A percentile compares a stretch with the other conserved stretches of the same genome.
phyloP scores from a whole-genome alignment of 1,140 invertebrate species.

The Thrips palmi region DNA sequence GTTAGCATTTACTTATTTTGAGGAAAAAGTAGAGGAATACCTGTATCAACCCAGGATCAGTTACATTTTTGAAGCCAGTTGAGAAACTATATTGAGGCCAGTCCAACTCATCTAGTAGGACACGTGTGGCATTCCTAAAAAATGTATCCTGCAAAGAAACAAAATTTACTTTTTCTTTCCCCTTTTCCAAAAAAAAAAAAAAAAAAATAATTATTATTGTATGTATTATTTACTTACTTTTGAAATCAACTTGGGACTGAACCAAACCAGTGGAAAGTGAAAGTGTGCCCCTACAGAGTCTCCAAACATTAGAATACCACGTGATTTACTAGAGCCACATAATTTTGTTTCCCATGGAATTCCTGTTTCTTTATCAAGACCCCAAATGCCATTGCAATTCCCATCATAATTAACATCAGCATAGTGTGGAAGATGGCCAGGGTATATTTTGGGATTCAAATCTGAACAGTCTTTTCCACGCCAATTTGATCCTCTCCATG shows the following conservation, averaged over 20 bases:
- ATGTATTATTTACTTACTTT: slow-evolving; percentile 16
- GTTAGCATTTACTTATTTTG: slow-evolving; percentile 10
- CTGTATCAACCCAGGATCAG: slow-evolving; percentile 10
- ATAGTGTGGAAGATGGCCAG: slow-evolving; percentile 22
- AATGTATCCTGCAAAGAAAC: slow-evolving; percentile 5
- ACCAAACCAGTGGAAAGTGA: slow-evolving; percentile 28
- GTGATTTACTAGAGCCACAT: slow-evolving; percentile 20
- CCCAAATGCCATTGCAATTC: slow-evolving; percentile 33
- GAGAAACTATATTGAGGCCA: slow-evolving; percentile 30
- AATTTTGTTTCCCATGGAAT: slow-evolving; percentile 25
- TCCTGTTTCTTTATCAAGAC: slow-evolving; percentile 19
- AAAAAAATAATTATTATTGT: neutral
- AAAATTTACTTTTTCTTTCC: slow-evolving; percentile 5
- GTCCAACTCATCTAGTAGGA: slow-evolving; percentile 29
- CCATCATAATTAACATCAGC: slow-evolving; percentile 23
- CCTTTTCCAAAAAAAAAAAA: too few relatives aligned
- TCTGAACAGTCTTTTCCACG: slow-evolving; percentile 30
- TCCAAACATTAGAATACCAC: slow-evolving; percentile 28
- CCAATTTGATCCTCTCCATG: slow-evolving; percentile 25
- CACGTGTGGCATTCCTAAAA: slow-evolving; percentile 18
- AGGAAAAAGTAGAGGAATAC: too few relatives aligned
- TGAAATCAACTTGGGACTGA: slow-evolving; percentile 22
- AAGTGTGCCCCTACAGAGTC: slow-evolving; percentile 34
- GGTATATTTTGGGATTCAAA: slow-evolving; percentile 20
- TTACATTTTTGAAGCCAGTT: slow-evolving; percentile 23